Evolutionary conservation across 2,113 vertebrate species (phyloP), one percentile per base, ranked within the genome.

Genomic region (Mus spicilegus): DNA sequence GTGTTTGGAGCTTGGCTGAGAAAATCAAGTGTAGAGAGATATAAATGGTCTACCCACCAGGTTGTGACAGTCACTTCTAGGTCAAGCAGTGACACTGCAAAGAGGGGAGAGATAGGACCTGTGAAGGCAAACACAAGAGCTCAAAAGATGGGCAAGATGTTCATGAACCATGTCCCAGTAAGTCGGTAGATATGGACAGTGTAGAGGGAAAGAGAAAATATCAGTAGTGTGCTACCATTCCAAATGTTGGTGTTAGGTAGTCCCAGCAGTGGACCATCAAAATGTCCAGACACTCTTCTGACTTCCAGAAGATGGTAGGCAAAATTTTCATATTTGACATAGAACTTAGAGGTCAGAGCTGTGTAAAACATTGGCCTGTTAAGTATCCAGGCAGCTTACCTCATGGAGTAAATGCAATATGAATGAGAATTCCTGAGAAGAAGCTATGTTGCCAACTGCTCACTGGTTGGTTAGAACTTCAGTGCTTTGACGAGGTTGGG

Each of bases 21-120:
- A 89, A 91, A 84, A 20, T 30, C 5, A 1, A n/a, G 87, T 26
- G 30, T 26, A 4, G 22, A 65, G 13, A 85, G 17, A 63, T 17
- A 2, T n/a, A 58, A 12, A 14, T 12, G 33, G 10, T 81, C n/a
- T 33, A 51, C 58, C 0, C 54, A 80, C 13, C n/a, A 69, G 69
- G n/a, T 0, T 58, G 5, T 12, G 76, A 20, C 22, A 85, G 2
- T 58, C 22, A 49, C 2, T 3, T 19, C 14, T 20, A 76, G 9
- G 30, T 86, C 49, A 89, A 76, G 22, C 1, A 1, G 36, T 28
- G 24, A 36, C 20, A 36, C 8, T 30, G 58, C 16, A 10, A 33
- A 61, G 20, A 9, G 33, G 30, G 13, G 33, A 46, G 36, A 76
- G 33, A 0, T 22, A 33, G 51, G 36, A 80, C 2, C 80, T 76